phyloP scores from a whole-genome alignment of 2,888 invertebrate species.

The Erynnis tages region DNA sequence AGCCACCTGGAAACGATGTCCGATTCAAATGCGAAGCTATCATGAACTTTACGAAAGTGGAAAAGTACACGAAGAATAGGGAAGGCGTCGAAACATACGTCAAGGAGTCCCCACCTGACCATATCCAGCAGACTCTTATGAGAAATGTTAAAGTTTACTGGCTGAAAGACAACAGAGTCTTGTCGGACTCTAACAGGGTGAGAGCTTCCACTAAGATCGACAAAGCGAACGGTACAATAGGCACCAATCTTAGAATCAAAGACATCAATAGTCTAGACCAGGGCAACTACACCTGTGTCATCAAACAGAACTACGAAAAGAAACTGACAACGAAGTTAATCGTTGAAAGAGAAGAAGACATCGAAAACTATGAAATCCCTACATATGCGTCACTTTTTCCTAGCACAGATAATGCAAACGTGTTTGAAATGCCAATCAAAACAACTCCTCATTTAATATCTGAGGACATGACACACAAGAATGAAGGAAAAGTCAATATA shows the following conservation, averaged over 20 bases:
- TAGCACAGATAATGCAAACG: slow-evolving; percentile 48
- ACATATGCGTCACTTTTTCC: slow-evolving; percentile 59
- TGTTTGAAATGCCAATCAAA: slow-evolving; percentile 51
- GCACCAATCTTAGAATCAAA: slow-evolving; percentile 61
- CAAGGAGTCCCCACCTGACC: slow-evolving; percentile 64
- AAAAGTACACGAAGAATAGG: slow-evolving; percentile 64
- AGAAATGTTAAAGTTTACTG: slow-evolving; percentile 71
- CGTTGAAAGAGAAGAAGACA: slow-evolving; percentile 80
- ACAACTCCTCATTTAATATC: slow-evolving; percentile 57
- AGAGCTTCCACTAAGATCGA: slow-evolving; percentile 64
- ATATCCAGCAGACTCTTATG: slow-evolving; percentile 65
- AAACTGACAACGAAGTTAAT: slow-evolving; percentile 60
- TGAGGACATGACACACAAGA: slow-evolving; percentile 53
- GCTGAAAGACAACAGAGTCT: slow-evolving; percentile 59
- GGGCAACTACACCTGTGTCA: slow-evolving; percentile 71
- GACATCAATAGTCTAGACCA: slow-evolving; percentile 52
- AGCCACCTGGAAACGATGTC: slow-evolving; percentile 53
- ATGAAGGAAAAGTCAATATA: slow-evolving; percentile 37
- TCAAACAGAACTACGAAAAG: slow-evolving; percentile 70
- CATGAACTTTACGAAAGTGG: slow-evolving; percentile 70
- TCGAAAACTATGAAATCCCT: slow-evolving; percentile 61
- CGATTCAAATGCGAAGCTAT: slow-evolving; percentile 70
- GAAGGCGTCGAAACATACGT: slow-evolving; percentile 60
- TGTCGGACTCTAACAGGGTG: slow-evolving; percentile 50
- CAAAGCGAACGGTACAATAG: slow-evolving; percentile 64